These are phyloP conservation scores for Recurvirostra avosetta DNA, from an alignment of 2,113 vertebrate genomes.

Conservation along the genomic window DNA sequence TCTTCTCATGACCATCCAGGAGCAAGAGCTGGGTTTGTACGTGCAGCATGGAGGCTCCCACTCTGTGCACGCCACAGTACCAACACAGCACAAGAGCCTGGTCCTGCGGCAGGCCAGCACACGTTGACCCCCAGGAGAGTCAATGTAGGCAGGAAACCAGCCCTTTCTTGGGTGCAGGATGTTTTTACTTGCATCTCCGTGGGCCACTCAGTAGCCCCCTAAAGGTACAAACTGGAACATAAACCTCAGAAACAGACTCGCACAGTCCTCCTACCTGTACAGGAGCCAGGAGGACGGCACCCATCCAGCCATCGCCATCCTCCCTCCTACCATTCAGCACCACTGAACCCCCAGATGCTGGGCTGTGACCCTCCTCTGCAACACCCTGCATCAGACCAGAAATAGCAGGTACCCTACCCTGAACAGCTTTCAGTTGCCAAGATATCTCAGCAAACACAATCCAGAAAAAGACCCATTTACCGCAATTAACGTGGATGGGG, in stretches of 20 bases:
- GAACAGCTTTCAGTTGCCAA: neutral
- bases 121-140: rapidly evolving
- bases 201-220: neutral
- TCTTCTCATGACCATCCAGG: rapidly evolving
- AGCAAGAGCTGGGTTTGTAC: neutral
- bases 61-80: rapidly evolving
- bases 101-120: rapidly evolving
- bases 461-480: neutral
- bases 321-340: neutral
- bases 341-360: rapidly evolving
- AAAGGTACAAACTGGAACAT: neutral
- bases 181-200: neutral
- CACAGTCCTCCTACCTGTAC: neutral
- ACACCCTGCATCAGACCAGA: neutral
- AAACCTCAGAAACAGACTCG: neutral
- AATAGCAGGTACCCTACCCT: rapidly evolving
- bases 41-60: rapidly evolving
- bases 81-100: neutral
- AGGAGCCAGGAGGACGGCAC: neutral
- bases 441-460: neutral
- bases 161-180: rapidly evolving
- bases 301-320: neutral
- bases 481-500: rapidly evolving
- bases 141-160: neutral
- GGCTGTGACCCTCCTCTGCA: neutral